A percentile compares a stretch with the other conserved stretches of the same genome.
Conservation (phyloP, 1,140 invertebrate genomes). For the Leptopilina boulardi region DNA sequence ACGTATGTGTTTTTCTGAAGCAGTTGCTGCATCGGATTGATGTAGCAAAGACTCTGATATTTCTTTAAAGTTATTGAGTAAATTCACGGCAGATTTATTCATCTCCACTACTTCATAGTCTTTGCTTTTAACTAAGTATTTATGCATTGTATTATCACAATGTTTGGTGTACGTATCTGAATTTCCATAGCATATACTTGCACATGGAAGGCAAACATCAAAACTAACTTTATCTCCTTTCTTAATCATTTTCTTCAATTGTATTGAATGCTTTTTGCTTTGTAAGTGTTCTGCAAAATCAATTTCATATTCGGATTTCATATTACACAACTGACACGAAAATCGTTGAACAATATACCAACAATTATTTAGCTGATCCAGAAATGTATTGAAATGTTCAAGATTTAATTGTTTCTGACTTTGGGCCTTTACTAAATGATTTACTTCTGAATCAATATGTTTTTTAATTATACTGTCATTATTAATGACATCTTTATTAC, state of each 20-base stretch:
- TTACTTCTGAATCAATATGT: slow-evolving; percentile 33
- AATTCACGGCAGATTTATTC: slow-evolving; percentile 39
- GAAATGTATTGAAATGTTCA: slow-evolving; percentile 16
- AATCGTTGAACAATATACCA: slow-evolving; percentile 55
- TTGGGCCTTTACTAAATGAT: background rate
- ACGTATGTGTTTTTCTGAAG: slow-evolving; percentile 13
- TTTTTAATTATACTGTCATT: background rate
- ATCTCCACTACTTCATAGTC: slow-evolving; percentile 42
- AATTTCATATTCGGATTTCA: slow-evolving; percentile 34
- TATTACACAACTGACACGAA: slow-evolving; percentile 46
- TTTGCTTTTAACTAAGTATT: slow-evolving; percentile 42
- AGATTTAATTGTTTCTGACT: slow-evolving; percentile 10
- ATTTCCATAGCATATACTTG: slow-evolving; percentile 51
- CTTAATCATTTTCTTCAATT: background rate
- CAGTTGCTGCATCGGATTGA: slow-evolving; percentile 39
- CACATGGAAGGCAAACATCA: slow-evolving; percentile 58
- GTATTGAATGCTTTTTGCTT: slow-evolving; percentile 34
- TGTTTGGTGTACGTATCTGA: slow-evolving; percentile 47
- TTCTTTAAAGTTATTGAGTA: slow-evolving; percentile 45
- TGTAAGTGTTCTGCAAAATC: slow-evolving; percentile 52
- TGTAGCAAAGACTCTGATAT: slow-evolving; percentile 36
- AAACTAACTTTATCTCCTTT: slow-evolving; percentile 34
- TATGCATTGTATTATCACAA: slow-evolving; percentile 46
- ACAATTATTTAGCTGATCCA: slow-evolving; percentile 36
- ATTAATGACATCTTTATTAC: slow-evolving; percentile 38